A percentile compares a stretch with the other conserved stretches of the same genome.
Evolutionary conservation across 2,888 invertebrate genomes (phyloP).

Genomic region (Andrena hattorfiana): DNA sequence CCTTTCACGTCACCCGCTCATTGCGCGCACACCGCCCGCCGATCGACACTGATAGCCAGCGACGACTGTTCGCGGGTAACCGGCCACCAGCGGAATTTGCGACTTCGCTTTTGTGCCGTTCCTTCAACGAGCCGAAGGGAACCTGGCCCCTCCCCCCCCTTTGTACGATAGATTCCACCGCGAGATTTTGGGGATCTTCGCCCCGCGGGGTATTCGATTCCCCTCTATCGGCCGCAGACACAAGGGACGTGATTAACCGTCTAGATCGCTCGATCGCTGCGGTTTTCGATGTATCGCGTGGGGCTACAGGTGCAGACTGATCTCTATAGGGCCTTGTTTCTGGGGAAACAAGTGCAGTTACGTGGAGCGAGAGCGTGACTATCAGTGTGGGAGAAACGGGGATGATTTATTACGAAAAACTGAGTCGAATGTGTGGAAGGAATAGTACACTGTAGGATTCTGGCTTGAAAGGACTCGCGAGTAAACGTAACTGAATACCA

Average conservation of each 20-base stretch:
- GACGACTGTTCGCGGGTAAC: slow-evolving; percentile 67
- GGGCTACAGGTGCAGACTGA: no score
- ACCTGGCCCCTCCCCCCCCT: slow-evolving; percentile 43
- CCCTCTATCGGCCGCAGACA: slow-evolving; percentile 20
- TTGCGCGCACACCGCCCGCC: slow-evolving; percentile 74
- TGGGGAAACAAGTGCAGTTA: no score
- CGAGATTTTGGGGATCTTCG: slow-evolving; percentile 53
- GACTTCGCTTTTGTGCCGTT: slow-evolving; percentile 64
- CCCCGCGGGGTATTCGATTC: slow-evolving; percentile 32
- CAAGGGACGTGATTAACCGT: slow-evolving; percentile 39
- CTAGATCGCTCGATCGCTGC: background rate
- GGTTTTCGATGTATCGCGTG: background rate
- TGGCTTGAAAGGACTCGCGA: no score
- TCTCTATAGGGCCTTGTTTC: no score
- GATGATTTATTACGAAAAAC: no score
- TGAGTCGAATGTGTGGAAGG: no score
- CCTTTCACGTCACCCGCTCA: slow-evolving; percentile 76
- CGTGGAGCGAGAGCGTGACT: no score
- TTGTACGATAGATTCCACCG: slow-evolving; percentile 56
- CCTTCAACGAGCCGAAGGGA: slow-evolving; percentile 43
- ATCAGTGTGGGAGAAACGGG: no score
- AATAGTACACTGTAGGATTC: no score
- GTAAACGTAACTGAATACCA: background rate
- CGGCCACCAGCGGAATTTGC: slow-evolving; percentile 71
- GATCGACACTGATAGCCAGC: slow-evolving; percentile 86